Conservation (phyloP, 1,140 invertebrate species). For the Ericerus pela region DNA sequence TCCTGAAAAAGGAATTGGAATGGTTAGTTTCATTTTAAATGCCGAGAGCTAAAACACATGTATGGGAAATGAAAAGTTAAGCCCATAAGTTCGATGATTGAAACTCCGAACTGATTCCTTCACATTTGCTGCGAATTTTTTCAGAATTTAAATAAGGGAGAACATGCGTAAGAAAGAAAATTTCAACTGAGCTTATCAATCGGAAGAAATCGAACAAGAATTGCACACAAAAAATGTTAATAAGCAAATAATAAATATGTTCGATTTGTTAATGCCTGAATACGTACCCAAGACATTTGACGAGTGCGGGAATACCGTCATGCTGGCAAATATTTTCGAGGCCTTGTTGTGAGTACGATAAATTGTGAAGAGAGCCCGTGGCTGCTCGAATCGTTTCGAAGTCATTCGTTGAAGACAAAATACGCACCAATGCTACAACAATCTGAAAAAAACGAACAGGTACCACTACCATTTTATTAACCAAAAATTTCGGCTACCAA, state of each 20-base stretch:
- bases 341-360: conserved; percentile 93
- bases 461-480: too few relatives aligned
- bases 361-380: conserved; percentile 89
- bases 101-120: too few relatives aligned
- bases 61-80: too few relatives aligned
- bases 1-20: too few relatives aligned
- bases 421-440: conserved; percentile 84
- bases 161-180: background rate
- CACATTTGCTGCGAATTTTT: background rate
- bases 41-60: too few relatives aligned
- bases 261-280: background rate
- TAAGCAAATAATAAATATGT: background rate
- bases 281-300: conserved; percentile 61
- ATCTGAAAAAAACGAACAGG: too few relatives aligned
- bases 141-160: background rate
- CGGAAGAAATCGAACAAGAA: too few relatives aligned
- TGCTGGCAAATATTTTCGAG: conserved; percentile 94
- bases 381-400: conserved; percentile 87
- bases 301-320: conserved; percentile 89
- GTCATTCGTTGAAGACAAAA: conserved; percentile 89
- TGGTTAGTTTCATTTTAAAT: too few relatives aligned
- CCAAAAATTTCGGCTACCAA: too few relatives aligned
- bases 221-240: background rate
- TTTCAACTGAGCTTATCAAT: too few relatives aligned
- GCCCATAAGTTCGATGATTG: too few relatives aligned